phyloP scores from a whole-genome alignment of 2,113 vertebrate genomes.

The Gopherus flavomarginatus region DNA sequence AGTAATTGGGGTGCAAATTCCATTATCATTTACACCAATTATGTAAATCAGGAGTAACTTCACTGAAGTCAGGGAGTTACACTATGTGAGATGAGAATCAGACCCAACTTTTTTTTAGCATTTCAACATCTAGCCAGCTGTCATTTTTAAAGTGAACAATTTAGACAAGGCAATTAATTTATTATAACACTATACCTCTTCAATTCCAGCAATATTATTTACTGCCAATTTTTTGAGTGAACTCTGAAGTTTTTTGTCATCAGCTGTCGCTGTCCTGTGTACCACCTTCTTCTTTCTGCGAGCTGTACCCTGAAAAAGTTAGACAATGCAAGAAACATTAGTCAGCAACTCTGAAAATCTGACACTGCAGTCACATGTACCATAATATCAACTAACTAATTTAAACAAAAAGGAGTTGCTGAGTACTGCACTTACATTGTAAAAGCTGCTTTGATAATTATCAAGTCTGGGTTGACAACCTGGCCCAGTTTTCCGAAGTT shows the following conservation, averaged over 20 bases:
- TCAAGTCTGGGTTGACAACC: not conserved
- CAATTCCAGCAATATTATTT: conserved; percentile 98
- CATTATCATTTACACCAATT: not conserved
- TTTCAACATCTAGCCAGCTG: not conserved
- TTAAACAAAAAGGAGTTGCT: not conserved
- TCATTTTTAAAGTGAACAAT: not conserved
- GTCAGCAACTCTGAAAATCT: conserved; percentile 1
- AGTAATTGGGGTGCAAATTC: not conserved
- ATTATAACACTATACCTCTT: conserved; percentile 86
- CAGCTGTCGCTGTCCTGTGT: conserved; percentile 97
- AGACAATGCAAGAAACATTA: not conserved
- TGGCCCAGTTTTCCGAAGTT: not conserved
- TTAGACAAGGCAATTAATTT: not conserved
- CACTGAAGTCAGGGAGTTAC: not conserved
- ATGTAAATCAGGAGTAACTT: not conserved
- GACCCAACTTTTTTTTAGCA: not conserved
- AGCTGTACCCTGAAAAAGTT: conserved; percentile 89
- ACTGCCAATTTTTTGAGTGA: conserved; percentile 98
- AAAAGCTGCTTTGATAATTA: not conserved
- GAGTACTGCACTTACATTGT: not conserved
- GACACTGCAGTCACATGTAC: not conserved
- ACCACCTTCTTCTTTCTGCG: conserved; percentile 99
- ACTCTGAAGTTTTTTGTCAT: conserved; percentile 98
- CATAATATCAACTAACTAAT: not conserved
- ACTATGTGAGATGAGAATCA: not conserved